Percentiles rank a stretch among this genome's conserved stretches.
phyloP scores from a whole-genome alignment of 2,888 invertebrate species.

The Sesamia inferens region DNA sequence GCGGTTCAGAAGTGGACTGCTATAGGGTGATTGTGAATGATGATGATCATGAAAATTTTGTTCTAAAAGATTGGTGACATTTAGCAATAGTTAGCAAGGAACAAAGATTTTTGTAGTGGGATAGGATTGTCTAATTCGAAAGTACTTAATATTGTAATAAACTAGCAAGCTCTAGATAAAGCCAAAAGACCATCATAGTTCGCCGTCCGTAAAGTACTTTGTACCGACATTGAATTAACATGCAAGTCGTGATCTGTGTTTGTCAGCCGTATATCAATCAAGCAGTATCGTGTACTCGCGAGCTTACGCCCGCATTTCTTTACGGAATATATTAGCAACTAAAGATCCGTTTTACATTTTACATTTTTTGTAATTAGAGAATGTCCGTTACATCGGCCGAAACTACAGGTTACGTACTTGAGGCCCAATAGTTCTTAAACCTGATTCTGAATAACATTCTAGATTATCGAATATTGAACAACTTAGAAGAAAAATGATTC shows the following conservation, averaged over 20 bases:
- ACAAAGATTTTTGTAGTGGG: too few relatives aligned
- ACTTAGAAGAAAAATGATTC: too few relatives aligned
- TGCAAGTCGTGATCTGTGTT: conserved; percentile 34
- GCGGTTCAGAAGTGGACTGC: too few relatives aligned
- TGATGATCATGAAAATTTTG: too few relatives aligned
- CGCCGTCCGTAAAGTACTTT: background rate
- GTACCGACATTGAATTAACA: conserved; percentile 21
- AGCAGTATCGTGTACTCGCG: conserved; percentile 12
- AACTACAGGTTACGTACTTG: too few relatives aligned
- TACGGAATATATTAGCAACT: conserved; percentile 44
- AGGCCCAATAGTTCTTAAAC: too few relatives aligned
- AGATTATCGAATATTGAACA: too few relatives aligned
- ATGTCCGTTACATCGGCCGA: too few relatives aligned
- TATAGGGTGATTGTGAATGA: too few relatives aligned
- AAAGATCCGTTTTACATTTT: conserved; percentile 29
- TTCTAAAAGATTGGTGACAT: too few relatives aligned
- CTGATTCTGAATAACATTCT: too few relatives aligned
- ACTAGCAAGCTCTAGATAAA: background rate
- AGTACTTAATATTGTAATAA: background rate
- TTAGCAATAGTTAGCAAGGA: too few relatives aligned
- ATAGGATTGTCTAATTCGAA: background rate
- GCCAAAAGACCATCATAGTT: background rate
- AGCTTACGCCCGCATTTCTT: conserved; percentile 42
- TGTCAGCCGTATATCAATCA: conserved; percentile 37
- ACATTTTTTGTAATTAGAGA: conserved; percentile 18